Percentiles rank a stretch among this genome's conserved stretches.
Evolutionary conservation across 2,797 vertebrate species (phyloP).

Genomic region (Sarcophilus harrisii): DNA sequence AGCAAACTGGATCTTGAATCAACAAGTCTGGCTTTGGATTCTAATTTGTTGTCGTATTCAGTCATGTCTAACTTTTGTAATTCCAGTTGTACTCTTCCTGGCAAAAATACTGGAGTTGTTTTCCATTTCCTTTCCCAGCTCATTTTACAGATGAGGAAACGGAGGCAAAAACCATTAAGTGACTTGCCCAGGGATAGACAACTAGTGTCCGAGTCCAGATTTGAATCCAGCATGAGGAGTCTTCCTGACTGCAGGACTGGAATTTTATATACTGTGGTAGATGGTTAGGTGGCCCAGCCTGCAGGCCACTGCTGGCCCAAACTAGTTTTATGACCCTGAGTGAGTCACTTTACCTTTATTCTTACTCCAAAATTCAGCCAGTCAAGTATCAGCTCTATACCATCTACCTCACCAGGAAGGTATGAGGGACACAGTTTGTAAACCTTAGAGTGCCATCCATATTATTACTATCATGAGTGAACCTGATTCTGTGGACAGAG

Average conservation of each 20-base stretch:
- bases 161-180: background rate
- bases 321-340: background rate
- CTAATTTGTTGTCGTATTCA: background rate
- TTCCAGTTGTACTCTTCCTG: background rate
- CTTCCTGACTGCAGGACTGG: background rate
- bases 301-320: background rate
- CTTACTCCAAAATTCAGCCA: background rate
- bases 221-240: background rate
- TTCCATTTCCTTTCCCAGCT: background rate
- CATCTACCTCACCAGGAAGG: background rate
- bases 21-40: background rate
- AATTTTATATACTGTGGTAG: background rate
- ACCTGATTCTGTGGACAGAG: background rate
- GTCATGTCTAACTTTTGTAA: background rate
- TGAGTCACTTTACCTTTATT: background rate
- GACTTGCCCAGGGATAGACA: background rate
- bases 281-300: background rate
- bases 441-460: background rate
- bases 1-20: background rate
- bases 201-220: background rate
- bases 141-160: background rate
- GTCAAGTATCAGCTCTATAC: background rate
- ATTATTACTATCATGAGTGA: background rate
- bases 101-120: background rate
- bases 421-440: background rate